Evolutionary conservation across 1,140 invertebrate genomes (phyloP), one percentile per base, ranked within the genome.

Genomic region (Ceratina australensis): DNA sequence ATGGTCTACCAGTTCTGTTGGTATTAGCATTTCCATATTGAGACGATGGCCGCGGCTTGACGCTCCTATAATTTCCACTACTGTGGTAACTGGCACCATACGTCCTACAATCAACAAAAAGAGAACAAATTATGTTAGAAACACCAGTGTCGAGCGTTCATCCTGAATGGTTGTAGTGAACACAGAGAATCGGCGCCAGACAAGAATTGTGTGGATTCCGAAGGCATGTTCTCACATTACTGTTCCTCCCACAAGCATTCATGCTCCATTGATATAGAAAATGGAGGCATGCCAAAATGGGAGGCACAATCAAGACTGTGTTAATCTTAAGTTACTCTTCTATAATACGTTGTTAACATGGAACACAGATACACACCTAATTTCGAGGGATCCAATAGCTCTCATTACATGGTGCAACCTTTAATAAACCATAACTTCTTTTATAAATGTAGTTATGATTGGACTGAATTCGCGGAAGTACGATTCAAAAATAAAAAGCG

Each of bases 271-370:
- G 90, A 92, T 87, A 89, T 93, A 68, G 4, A 82, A 91, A 90
- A 93, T 93, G 93, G 93, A 94, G 93, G 93, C 94, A 95, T 95
- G 94, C 95, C 95, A 95, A 95, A 94, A 94, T 94, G 93, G 92
- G 94, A 94, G 94, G 94, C 28, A 8, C 12, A 15, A 18, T 57
- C 7, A 47, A 33, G 8, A 18, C 3, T 28, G 7, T 7, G 0
- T 18, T 0, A 20, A 65, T 22, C 7, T 15, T 64, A 33, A 0
- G 0, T 0, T 7, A 2, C 0, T 3, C 0, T 0, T 0, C n/a
- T 2, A n/a, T 47, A 18, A 75, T 33, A 59, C 15, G 22, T 33
- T 56, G 33, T 26, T 20, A 52, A 59, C 66, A 65, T 49, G 8
- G 0, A 0, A 54, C 16, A 60, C 22, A 1, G 71, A 81, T 88